These are phyloP conservation scores for Candidula unifasciata DNA, from an alignment of 2,888 invertebrate genomes.

Conservation along the genomic window DNA sequence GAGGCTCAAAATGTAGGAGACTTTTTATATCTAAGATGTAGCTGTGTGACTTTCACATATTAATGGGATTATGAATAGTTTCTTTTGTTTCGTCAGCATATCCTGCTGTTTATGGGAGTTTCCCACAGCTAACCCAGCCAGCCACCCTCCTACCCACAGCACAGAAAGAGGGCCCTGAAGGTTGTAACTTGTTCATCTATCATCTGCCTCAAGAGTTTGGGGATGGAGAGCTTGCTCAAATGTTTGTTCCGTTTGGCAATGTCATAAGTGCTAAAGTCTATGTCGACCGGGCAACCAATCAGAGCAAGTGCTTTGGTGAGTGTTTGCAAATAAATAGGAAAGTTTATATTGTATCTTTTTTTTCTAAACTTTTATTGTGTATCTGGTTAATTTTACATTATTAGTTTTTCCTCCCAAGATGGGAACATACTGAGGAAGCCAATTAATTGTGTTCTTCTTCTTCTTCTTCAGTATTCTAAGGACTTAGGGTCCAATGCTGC, in stretches of 20 bases:
- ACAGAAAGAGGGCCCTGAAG: slow-evolving; percentile 90
- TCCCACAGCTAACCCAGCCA: slow-evolving; percentile 86
- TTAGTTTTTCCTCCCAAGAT: no score
- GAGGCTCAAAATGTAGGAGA: no score
- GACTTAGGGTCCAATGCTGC: no score
- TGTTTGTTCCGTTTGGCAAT: slow-evolving; percentile 99
- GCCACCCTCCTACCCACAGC: slow-evolving; percentile 73
- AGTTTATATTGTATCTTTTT: no score
- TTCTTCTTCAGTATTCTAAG: no score
- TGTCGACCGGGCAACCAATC: slow-evolving; percentile 99
- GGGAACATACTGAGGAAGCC: no score
- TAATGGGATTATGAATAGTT: slow-evolving; percentile 27
- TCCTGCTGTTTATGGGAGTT: slow-evolving; percentile 96
- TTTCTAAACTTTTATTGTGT: no score
- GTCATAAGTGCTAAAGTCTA: slow-evolving; percentile 99
- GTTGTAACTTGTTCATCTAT: slow-evolving; percentile 99
- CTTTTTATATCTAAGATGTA: no score
- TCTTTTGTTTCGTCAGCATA: slow-evolving; percentile 74
- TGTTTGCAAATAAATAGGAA: no score
- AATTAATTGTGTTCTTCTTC: no score
- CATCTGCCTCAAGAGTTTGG: slow-evolving; percentile 99
- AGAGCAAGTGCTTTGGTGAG: slow-evolving; percentile 99
- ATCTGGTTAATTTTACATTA: no score
- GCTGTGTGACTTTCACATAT: neutral
- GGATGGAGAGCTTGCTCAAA: slow-evolving; percentile 98